Conservation (phyloP, 2,113 vertebrate genomes). For the Caretta caretta region DNA sequence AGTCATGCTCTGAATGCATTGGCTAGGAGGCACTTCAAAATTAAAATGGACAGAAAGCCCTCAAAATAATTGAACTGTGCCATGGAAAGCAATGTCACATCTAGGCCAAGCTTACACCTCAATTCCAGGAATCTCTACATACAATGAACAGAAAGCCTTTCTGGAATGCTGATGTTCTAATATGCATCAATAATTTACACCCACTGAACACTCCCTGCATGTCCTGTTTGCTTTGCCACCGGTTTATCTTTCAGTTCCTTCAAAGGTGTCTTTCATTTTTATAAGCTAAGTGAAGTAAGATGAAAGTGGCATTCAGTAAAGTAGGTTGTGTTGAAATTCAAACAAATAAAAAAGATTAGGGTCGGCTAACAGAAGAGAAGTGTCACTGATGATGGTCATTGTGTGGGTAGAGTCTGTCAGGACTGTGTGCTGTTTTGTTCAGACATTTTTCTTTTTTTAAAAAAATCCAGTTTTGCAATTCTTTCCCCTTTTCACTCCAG, state of each 20-base stretch:
- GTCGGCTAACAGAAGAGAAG: not conserved
- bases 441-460: not conserved
- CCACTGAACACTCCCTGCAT: not conserved
- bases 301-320: not conserved
- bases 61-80: not conserved
- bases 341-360: not conserved
- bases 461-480: not conserved
- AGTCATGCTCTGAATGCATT: not conserved
- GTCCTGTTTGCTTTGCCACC: not conserved
- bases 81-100: not conserved
- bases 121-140: not conserved
- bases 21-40: not conserved
- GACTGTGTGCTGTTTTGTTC: not conserved
- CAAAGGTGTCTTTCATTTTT: not conserved
- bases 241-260: not conserved
- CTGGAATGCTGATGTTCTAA: not conserved
- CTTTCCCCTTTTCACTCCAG: conserved; percentile 72
- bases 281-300: not conserved
- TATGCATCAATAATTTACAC: not conserved
- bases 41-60: not conserved
- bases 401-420: not conserved
- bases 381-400: not conserved
- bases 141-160: too few species aligned
- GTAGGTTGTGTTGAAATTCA: not conserved
- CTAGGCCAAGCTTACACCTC: not conserved